Evolutionary conservation across 1,140 invertebrate species (phyloP).

Genomic region (Bombus fervidus): DNA sequence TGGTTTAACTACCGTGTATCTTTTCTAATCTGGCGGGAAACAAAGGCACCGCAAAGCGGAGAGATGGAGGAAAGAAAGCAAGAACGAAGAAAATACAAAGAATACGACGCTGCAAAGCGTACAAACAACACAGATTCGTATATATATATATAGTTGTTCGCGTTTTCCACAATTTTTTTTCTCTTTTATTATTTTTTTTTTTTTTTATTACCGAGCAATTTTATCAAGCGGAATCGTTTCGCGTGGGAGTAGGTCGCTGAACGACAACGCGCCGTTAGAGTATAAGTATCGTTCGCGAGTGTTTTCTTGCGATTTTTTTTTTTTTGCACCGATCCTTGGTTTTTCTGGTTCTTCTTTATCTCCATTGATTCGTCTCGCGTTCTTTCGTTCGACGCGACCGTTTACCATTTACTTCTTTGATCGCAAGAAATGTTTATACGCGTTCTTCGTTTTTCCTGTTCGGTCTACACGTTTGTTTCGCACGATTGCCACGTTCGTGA

Average conservation of each 20-base stretch:
- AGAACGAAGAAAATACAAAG: background rate
- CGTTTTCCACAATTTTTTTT: constrained; percentile 28
- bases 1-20: constrained; percentile 37
- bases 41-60: background rate
- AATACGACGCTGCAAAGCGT: constrained; percentile 14
- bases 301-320: constrained; percentile 26
- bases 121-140: constrained; percentile 2
- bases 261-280: background rate
- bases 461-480: constrained; percentile 35
- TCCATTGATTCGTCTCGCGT: constrained; percentile 57
- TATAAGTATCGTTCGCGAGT: constrained; percentile 25
- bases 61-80: background rate
- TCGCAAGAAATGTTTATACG: constrained; percentile 29
- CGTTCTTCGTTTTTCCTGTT: constrained; percentile 55
- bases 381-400: constrained; percentile 29
- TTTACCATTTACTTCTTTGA: constrained; percentile 25
- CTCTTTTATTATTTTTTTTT: background rate
- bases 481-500: constrained; percentile 33
- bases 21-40: constrained; percentile 28
- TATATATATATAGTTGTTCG: constrained; percentile 39
- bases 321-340: constrained; percentile 2
- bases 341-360: constrained; percentile 37
- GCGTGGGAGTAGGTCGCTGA: background rate
- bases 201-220: constrained; percentile 20
- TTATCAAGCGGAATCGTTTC: constrained; percentile 3